A percentile compares a stretch with the other conserved stretches of the same genome.
Conservation (phyloP, 2,113 vertebrate genomes). For the Falco punctatus region DNA sequence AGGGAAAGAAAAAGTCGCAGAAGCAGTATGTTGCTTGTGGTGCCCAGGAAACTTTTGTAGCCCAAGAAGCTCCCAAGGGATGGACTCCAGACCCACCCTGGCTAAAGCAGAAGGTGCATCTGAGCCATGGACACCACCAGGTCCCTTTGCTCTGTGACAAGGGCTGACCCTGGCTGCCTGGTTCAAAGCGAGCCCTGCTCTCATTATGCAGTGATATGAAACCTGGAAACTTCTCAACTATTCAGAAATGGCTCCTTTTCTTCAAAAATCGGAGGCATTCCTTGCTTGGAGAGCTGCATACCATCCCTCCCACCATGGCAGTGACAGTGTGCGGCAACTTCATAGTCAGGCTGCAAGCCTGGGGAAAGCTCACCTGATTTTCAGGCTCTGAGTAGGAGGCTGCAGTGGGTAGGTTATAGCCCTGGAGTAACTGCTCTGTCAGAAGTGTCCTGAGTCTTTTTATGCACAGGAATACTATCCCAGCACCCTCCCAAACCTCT, state of each 20-base stretch:
- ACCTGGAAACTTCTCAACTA: background rate
- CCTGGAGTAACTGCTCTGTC: background rate
- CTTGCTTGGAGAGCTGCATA: background rate
- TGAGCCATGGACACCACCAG: background rate
- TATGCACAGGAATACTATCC: background rate
- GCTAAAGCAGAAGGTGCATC: background rate
- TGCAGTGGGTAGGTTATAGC: background rate
- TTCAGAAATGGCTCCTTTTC: slow-evolving; percentile 2
- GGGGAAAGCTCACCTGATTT: background rate
- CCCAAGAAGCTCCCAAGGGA: background rate
- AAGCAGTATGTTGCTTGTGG: background rate
- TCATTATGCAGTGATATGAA: background rate
- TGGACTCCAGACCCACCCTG: background rate
- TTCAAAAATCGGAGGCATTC: background rate
- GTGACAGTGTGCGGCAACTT: background rate
- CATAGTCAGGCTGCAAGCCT: background rate
- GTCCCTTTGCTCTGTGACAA: background rate
- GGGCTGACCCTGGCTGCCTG: background rate
- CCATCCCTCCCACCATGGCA: background rate
- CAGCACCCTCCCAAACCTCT: background rate
- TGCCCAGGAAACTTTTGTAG: background rate
- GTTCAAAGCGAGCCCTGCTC: background rate
- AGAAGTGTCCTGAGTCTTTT: background rate
- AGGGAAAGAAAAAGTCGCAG: background rate
- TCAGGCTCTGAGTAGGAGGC: background rate